Evolutionary conservation across 2,113 vertebrate genomes (phyloP).

Genomic region (Scolopax mira): DNA sequence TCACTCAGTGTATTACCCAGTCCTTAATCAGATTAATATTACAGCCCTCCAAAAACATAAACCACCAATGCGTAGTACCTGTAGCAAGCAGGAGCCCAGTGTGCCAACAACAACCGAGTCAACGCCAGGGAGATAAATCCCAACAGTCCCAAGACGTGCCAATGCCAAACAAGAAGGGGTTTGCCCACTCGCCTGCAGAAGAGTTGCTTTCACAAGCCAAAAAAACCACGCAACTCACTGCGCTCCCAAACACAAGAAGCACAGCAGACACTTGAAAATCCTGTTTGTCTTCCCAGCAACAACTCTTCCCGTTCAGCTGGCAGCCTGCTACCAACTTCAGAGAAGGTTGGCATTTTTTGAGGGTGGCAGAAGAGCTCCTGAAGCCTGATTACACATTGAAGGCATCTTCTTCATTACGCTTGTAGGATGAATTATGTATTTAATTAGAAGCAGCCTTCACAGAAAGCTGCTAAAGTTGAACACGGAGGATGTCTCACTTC

Average conservation of each 20-base stretch:
- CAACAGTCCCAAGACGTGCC: accelerated
- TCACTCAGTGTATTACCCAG: neutral
- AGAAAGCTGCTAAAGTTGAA: neutral
- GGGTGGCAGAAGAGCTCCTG: neutral
- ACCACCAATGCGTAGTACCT: neutral
- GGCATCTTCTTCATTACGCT: neutral
- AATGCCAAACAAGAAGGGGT: neutral
- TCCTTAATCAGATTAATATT: neutral
- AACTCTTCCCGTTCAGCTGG: neutral
- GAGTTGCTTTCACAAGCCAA: neutral
- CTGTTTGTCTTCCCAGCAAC: neutral
- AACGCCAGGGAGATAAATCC: neutral
- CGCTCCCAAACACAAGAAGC: neutral
- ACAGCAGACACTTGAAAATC: neutral
- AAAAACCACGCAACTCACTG: neutral
- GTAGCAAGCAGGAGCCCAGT: neutral
- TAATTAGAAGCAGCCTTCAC: neutral
- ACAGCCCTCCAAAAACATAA: neutral
- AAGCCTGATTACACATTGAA: neutral
- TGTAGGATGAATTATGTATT: neutral
- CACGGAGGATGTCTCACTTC: neutral
- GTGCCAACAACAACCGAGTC: accelerated
- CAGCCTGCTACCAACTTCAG: neutral
- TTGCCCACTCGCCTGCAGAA: neutral
- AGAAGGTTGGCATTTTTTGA: neutral